Base-by-base conservation (phyloP, 2,113 vertebrate species). In the Larimichthys polyactis region DNA sequence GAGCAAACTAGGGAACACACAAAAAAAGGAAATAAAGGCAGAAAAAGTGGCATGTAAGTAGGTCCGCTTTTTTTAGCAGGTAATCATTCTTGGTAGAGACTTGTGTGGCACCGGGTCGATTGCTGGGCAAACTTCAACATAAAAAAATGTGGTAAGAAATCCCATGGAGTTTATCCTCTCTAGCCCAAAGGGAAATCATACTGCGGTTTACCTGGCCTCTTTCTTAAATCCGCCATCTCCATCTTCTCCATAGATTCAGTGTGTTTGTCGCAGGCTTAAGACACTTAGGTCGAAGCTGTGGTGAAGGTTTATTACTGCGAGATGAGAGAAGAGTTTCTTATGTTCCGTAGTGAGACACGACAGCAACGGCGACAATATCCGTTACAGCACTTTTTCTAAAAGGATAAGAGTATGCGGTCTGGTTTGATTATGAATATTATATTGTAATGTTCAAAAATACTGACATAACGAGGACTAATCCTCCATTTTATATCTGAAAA, bases 31-130 rank as follows among this genome's bases (percentile, higher is more conserved):
- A 78, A 75, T 32, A 71, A 71, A 84, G 58, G 17, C 20, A 22
- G 32, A 66, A 46, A 66, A 79, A 60, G 29, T 77, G 27, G 43
- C 20, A 36, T 48, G 24, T 77, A 79, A 87, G 64, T 81, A 79
- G 83, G 76, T 82, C 83, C 15, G 19, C 78, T 90, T 82, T 84
- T 88, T 85, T 85, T 75, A 85, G 86, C 75, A 79, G 76, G 80
- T 83, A 82, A 90, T 87, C 86, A 83, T 89, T 90, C 88, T 71
- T 81, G 48, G 64, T 64, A 83, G 75, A 79, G 84, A 62, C 76
- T 69, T 54, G 57, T 67, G 70, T 82, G 78, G 66, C 72, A 59
- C 55, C 69, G 71, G 85, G 81, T 85, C 57, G 82, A 90, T 87
- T 70, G 75, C 77, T 59, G 67, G 83, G 76, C 76, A 86, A 84